Conservation (phyloP, 2,888 invertebrate species). For the Cheilosia vulpina region DNA sequence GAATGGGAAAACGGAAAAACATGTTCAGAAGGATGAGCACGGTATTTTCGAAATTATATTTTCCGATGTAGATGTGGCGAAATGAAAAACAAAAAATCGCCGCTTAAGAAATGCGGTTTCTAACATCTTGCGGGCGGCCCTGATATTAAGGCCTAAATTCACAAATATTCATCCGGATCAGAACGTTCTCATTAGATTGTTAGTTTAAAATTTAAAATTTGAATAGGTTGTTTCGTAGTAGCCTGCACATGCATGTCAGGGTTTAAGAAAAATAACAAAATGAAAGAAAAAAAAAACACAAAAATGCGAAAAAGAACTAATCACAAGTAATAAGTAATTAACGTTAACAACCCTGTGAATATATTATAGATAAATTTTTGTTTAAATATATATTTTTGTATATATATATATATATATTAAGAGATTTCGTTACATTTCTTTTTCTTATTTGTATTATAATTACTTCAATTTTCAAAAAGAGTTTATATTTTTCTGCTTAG, state of each 20-base stretch:
- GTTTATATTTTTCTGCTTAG: conserved; percentile 43
- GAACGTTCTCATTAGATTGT: too few species aligned
- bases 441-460: conserved; percentile 11
- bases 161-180: not conserved
- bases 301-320: conserved; percentile 23
- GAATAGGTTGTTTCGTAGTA: too few species aligned
- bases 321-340: conserved; percentile 59
- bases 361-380: conserved; percentile 54
- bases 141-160: conserved; percentile 8
- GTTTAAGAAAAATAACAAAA: conserved; percentile 12
- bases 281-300: conserved; percentile 1
- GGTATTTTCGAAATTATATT: conserved; percentile 16
- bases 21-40: conserved; percentile 45
- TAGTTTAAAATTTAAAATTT: too few species aligned
- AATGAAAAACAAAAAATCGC: not conserved
- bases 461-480: conserved; percentile 45
- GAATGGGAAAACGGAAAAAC: conserved; percentile 1
- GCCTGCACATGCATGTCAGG: conserved; percentile 29
- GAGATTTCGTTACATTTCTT: conserved; percentile 53
- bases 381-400: conserved; percentile 13
- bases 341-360: conserved; percentile 72
- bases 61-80: conserved; percentile 8
- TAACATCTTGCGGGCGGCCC: not conserved
- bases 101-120: not conserved
- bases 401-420: conserved; percentile 43